Base-by-base conservation (phyloP, 2,797 vertebrate species). In the Tarsius wallacei region DNA sequence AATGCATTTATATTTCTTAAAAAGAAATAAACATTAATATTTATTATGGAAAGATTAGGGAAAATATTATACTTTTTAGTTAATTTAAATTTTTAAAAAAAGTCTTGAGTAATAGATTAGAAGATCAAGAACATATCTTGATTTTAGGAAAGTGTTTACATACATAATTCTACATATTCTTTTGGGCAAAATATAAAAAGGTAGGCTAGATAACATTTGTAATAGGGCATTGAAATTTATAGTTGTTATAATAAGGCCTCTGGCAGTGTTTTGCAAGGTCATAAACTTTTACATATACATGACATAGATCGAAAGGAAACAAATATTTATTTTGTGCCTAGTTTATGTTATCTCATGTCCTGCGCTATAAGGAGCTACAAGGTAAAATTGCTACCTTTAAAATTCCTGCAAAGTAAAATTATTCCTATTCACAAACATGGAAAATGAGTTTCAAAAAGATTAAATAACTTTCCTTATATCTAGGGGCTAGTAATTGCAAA, bases 141-240 rank as follows among this genome's bases (percentile, higher is more conserved):
- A 81, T 81, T 94, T 90, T 84, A 49, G n/a, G 31, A 87, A 85
- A 10, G 8, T 22, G 36, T 90, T 92, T 51, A 73, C 24, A 33
- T 36, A 80, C 24, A 33, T 47, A 80, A 66, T 42, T 33, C 2
- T 90, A 70, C 2, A 47, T 19, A 33, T 21, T 84, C 8, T 82
- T 85, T 53, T 61, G 9, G 21, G 33, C 8, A 91, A 81, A 42
- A 74, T 19, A 57, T 71, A 16, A 73, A 66, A 64, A 12, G 1
- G 10, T 81, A 8, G 33, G 19, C 4, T 88, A 3, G 10, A 51
- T 59, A 49, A 53, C 22, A 68, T 51, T 87, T 91, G 11, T 84
- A 87, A 77, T 42, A 13, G 19, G 17, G 19, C 42, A 96, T 10
- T 59, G 31, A n/a, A 66, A 15, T 49, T 77, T 19, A n/a, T 73